A percentile compares a stretch with the other conserved stretches of the same genome.
Conservation (phyloP, 2,113 vertebrate genomes). For the Toxotes chatareus region DNA sequence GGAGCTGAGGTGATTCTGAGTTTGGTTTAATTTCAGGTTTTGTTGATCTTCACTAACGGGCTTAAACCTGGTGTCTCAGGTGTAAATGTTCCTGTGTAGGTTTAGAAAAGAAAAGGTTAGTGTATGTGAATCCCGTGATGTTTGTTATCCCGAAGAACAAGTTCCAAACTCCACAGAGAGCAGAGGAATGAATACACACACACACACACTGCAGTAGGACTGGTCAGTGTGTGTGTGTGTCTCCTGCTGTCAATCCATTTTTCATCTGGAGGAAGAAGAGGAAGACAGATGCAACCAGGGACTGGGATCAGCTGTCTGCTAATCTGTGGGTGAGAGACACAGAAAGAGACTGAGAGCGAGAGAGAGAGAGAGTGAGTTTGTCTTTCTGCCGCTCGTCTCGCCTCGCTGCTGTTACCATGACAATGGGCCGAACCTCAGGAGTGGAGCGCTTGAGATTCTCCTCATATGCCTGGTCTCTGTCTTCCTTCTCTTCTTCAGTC, state of each 20-base stretch:
- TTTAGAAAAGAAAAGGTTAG: constrained; percentile 19
- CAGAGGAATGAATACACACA: neutral
- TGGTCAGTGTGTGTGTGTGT: neutral
- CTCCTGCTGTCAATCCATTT: constrained; percentile 42
- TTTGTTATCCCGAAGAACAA: constrained; percentile 5
- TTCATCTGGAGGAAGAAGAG: constrained; percentile 33
- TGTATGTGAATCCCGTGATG: neutral
- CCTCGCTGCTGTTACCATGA: constrained; percentile 83
- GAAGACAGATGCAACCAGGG: constrained; percentile 35
- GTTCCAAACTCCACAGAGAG: constrained; percentile 16
- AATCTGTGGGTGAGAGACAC: constrained; percentile 56
- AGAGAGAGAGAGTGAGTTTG: constrained; percentile 38
- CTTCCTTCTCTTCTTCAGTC: constrained; percentile 12
- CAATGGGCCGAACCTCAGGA: constrained; percentile 67
- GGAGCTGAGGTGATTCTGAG: too few relatives aligned
- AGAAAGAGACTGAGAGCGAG: constrained; percentile 26
- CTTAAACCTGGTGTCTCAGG: neutral
- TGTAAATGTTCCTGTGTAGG: neutral
- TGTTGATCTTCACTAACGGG: too few relatives aligned
- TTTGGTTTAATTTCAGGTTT: too few relatives aligned
- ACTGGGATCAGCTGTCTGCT: constrained; percentile 59
- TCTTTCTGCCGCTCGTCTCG: constrained; percentile 63
- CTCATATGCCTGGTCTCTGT: constrained; percentile 34
- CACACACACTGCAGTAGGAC: constrained; percentile 11
- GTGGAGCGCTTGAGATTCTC: constrained; percentile 61